A percentile compares a stretch with the other conserved stretches of the same genome.
These are phyloP conservation scores for Hydropsyche betteni DNA, from an alignment of 2,888 invertebrate genomes.

Conservation along the genomic window DNA sequence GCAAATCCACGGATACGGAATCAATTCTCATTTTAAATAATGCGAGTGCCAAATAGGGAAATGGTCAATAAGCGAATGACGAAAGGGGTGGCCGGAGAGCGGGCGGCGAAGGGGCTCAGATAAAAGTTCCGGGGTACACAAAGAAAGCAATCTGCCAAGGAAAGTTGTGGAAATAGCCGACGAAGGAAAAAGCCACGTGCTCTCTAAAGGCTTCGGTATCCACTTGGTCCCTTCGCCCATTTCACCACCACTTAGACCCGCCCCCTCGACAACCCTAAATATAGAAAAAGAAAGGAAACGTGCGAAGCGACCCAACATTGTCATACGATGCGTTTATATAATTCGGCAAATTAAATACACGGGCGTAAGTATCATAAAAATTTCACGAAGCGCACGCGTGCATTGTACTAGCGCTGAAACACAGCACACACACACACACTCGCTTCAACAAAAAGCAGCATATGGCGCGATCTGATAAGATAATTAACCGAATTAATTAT, in stretches of 20 bases:
- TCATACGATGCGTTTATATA: background rate
- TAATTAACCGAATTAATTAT: no score
- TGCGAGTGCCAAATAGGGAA: slow-evolving; percentile 11
- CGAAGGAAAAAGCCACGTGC: slow-evolving; percentile 47
- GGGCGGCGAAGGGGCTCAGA: slow-evolving; percentile 10
- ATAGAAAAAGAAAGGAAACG: slow-evolving; percentile 23
- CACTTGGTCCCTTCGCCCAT: slow-evolving; percentile 47
- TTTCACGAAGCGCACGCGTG: no score
- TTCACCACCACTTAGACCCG: slow-evolving; percentile 52
- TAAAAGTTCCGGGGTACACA: slow-evolving; percentile 30
- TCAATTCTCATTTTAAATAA: background rate
- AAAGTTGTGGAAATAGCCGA: slow-evolving; percentile 37
- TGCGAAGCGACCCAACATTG: slow-evolving; percentile 17
- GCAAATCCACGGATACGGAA: background rate
- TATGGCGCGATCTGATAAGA: no score
- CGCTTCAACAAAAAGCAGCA: no score
- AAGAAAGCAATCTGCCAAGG: slow-evolving; percentile 36
- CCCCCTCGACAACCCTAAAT: slow-evolving; percentile 29
- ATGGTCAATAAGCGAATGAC: slow-evolving; percentile 17
- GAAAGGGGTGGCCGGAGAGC: background rate
- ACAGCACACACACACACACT: no score
- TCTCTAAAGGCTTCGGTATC: slow-evolving; percentile 50
- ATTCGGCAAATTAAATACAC: background rate
- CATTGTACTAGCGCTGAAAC: no score
- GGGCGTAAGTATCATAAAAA: no score